Evolutionary conservation across 2,888 invertebrate genomes (phyloP).

Genomic region (Drosophila formosana): DNA sequence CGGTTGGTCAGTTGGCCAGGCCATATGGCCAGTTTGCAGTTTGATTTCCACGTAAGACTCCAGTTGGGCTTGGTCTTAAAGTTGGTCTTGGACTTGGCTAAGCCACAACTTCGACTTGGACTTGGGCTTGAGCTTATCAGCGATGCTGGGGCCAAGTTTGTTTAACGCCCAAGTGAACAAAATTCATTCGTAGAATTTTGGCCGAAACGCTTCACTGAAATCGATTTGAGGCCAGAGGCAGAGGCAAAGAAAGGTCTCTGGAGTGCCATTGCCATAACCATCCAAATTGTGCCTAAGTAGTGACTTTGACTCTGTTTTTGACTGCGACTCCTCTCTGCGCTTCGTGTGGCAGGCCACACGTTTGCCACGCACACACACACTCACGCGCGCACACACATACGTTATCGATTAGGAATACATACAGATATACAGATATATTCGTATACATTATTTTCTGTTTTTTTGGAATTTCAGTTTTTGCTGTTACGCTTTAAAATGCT

Average conservation of each 20-base stretch:
- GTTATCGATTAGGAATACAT: conserved; percentile 68
- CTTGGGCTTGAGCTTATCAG: conserved; percentile 58
- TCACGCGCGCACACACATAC: conserved; percentile 51
- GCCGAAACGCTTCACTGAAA: conserved; percentile 68
- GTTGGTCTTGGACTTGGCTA: conserved; percentile 18
- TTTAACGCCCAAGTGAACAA: conserved; percentile 68
- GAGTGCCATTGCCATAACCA: conserved; percentile 82
- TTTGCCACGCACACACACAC: conserved; percentile 29
- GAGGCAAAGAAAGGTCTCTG: conserved; percentile 67
- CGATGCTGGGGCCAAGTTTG: conserved; percentile 62
- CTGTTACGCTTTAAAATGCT: conserved; percentile 77
- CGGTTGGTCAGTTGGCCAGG: conserved; percentile 50
- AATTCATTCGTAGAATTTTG: conserved; percentile 77
- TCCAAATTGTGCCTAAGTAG: conserved; percentile 83
- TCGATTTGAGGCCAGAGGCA: conserved; percentile 55
- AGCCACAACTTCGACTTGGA: conserved; percentile 10
- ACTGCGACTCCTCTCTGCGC: conserved; percentile 17
- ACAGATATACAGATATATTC: conserved; percentile 7
- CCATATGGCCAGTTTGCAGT: conserved; percentile 49
- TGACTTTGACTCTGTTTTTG: conserved; percentile 40
- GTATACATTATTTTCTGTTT: conserved; percentile 34
- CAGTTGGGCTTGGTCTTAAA: conserved; percentile 13
- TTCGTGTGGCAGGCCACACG: conserved; percentile 39
- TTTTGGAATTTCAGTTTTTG: conserved; percentile 53
- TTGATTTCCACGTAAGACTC: conserved; percentile 76